These are phyloP conservation scores for Perizoma affinitatum DNA, from an alignment of 2,888 invertebrate genomes.

Conservation along the genomic window DNA sequence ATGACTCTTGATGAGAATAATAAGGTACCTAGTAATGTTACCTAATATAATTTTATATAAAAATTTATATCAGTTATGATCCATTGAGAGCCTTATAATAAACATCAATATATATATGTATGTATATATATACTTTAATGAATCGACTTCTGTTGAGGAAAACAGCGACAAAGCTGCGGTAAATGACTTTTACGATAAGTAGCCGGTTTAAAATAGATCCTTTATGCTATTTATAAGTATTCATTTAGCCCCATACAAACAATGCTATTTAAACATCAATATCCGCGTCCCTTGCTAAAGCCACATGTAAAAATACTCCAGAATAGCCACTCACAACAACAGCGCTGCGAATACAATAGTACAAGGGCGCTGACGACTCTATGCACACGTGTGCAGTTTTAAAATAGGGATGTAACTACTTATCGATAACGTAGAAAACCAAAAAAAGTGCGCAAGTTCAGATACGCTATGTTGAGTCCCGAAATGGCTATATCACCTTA, in stretches of 20 bases:
- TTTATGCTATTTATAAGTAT: slow-evolving; percentile 4
- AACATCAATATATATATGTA: too few relatives aligned
- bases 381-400: slow-evolving; percentile 36
- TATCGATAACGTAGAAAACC: slow-evolving; percentile 3
- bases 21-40: too few relatives aligned
- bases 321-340: slow-evolving; percentile 42
- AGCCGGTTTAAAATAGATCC: slow-evolving; percentile 9
- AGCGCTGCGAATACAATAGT: slow-evolving; percentile 33
- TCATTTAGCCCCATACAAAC: slow-evolving; percentile 20
- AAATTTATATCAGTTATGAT: too few relatives aligned
- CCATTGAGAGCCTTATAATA: too few relatives aligned
- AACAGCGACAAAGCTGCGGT: too few relatives aligned
- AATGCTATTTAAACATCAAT: slow-evolving; percentile 32
- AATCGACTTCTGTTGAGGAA: not conserved
- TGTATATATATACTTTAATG: not conserved
- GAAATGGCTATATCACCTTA: too few relatives aligned
- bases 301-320: slow-evolving; percentile 33
- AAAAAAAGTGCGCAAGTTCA: too few relatives aligned
- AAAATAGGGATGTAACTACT: slow-evolving; percentile 24
- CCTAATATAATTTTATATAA: too few relatives aligned
- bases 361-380: slow-evolving; percentile 40
- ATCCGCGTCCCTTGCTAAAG: slow-evolving; percentile 28
- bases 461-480: too few relatives aligned
- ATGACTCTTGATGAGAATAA: too few relatives aligned
- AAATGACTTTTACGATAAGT: not conserved